Percentiles rank a stretch among this genome's conserved stretches.
These are phyloP conservation scores for Tachystola acroxantha DNA, from an alignment of 2,888 invertebrate species.

Conservation along the genomic window DNA sequence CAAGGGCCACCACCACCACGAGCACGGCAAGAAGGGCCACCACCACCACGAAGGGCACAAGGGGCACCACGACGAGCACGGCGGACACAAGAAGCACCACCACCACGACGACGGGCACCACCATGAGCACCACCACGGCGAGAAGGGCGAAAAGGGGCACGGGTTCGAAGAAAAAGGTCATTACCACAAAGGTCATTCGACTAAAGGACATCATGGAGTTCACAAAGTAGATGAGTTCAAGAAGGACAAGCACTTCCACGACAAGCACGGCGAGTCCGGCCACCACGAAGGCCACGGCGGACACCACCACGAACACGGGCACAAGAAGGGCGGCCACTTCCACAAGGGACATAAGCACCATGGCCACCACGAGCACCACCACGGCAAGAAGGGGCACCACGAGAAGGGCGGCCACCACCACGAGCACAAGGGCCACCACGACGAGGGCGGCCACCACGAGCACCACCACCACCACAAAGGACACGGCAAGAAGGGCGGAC, in stretches of 20 bases:
- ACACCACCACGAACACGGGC: constrained; percentile 85
- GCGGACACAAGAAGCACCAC: constrained; percentile 81
- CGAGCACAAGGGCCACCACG: constrained; percentile 88
- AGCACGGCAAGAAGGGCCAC: constrained; percentile 84
- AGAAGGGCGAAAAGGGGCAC: constrained; percentile 81
- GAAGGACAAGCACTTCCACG: constrained; percentile 90
- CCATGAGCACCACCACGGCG: constrained; percentile 80
- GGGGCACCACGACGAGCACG: constrained; percentile 78
- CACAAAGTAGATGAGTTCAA: constrained; percentile 91
- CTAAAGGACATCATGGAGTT: constrained; percentile 90
- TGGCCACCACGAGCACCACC: constrained; percentile 86
- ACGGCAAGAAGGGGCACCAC: constrained; percentile 88
- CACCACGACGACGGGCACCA: constrained; percentile 82
- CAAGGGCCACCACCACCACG: constrained; percentile 81
- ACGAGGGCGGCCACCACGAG: constrained; percentile 86
- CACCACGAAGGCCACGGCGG: constrained; percentile 88
- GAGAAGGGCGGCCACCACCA: constrained; percentile 89
- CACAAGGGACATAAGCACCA: constrained; percentile 88
- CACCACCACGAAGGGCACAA: constrained; percentile 83
- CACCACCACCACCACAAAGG: constrained; percentile 86
- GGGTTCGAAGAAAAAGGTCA: constrained; percentile 79
- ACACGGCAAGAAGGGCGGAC: constrained; percentile 87
- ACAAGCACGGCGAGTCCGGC: constrained; percentile 88
- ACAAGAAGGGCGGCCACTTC: constrained; percentile 89
- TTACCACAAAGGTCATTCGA: constrained; percentile 90